These are phyloP conservation scores for Heliconius hewitsoni DNA, from an alignment of 1,140 invertebrate genomes.

Conservation along the genomic window DNA sequence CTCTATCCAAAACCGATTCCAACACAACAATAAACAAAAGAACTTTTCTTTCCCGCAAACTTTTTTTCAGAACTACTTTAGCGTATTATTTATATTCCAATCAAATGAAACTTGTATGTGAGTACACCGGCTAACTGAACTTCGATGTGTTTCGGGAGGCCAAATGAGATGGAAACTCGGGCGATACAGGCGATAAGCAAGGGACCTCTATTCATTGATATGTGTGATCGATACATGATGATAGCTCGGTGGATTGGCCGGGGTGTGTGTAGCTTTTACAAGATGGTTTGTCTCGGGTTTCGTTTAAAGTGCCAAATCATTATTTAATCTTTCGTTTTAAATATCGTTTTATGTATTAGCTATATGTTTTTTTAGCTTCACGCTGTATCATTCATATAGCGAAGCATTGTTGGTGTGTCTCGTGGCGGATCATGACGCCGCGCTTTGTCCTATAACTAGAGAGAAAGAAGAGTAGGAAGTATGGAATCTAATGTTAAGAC, in stretches of 20 bases:
- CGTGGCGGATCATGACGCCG: too few species aligned
- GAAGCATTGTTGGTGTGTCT: too few species aligned
- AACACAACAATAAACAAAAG: background rate
- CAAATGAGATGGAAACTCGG: slow-evolving; percentile 65
- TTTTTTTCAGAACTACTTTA: background rate
- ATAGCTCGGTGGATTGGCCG: slow-evolving; percentile 6
- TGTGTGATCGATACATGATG: slow-evolving; percentile 16
- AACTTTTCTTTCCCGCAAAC: background rate
- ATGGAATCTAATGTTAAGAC: too few species aligned
- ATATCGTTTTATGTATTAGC: too few species aligned
- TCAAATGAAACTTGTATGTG: slow-evolving; percentile 1
- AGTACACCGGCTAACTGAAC: background rate
- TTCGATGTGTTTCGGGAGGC: slow-evolving; percentile 11
- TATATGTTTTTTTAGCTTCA: too few species aligned
- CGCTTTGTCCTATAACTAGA: too few species aligned
- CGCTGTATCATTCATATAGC: too few species aligned
- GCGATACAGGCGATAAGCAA: slow-evolving; percentile 33
- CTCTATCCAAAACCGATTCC: background rate
- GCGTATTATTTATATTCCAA: background rate
- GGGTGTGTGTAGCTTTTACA: slow-evolving; percentile 4
- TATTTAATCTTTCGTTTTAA: too few species aligned
- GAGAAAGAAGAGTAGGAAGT: too few species aligned
- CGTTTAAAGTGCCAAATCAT: too few species aligned
- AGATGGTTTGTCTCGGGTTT: background rate
- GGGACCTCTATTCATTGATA: slow-evolving; percentile 26